phyloP scores from a whole-genome alignment of 2,888 invertebrate genomes.

The Lasioglossum marginatum region DNA sequence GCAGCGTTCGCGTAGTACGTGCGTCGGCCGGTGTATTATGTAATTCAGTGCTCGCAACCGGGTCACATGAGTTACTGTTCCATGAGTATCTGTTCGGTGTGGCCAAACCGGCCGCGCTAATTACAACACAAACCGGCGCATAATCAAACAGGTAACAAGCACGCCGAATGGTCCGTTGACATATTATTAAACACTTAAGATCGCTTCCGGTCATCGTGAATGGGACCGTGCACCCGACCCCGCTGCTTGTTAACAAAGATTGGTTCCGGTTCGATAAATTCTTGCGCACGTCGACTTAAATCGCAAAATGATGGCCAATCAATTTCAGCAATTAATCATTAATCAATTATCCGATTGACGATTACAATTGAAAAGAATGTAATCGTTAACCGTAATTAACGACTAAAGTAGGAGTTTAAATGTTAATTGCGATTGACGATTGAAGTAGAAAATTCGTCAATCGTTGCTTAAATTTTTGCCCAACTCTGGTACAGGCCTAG shows the following conservation, averaged over 20 bases:
- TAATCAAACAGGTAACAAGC: constrained; percentile 67
- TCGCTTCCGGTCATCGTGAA: constrained; percentile 22
- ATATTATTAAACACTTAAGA: constrained; percentile 68
- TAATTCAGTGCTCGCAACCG: constrained; percentile 71
- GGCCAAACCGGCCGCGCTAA: constrained; percentile 68
- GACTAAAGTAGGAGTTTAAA: too few relatives aligned
- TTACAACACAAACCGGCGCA: constrained; percentile 69
- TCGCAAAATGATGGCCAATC: background rate
- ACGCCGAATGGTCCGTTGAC: constrained; percentile 31
- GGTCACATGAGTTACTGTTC: constrained; percentile 71
- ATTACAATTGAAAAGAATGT: too few relatives aligned
- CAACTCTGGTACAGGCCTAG: too few relatives aligned
- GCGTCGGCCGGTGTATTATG: constrained; percentile 61
- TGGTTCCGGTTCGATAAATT: background rate
- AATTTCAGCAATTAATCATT: too few relatives aligned
- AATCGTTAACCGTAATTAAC: too few relatives aligned
- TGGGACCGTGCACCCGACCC: background rate
- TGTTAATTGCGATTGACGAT: too few relatives aligned
- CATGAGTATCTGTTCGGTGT: constrained; percentile 64
- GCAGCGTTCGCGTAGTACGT: constrained; percentile 55
- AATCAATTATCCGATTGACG: too few relatives aligned
- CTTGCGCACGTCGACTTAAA: background rate
- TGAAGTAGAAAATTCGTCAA: too few relatives aligned
- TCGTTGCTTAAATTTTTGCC: too few relatives aligned
- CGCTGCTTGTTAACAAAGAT: background rate